Evolutionary conservation across 2,888 invertebrate genomes (phyloP).

Genomic region (Mechanitis mazaeus): DNA sequence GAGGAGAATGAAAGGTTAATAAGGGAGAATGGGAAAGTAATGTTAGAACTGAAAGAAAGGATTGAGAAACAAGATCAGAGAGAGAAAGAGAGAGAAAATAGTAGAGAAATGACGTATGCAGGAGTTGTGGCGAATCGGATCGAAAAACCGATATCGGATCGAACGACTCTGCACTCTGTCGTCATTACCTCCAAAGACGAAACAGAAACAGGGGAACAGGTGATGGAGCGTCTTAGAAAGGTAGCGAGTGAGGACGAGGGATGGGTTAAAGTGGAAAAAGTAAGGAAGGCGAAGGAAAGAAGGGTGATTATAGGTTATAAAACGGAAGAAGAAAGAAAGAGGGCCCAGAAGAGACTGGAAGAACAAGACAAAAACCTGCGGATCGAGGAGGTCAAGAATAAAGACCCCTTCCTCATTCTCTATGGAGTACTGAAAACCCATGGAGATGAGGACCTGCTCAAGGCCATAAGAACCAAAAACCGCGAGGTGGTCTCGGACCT

Average conservation of each 20-base stretch:
- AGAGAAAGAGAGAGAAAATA: no score
- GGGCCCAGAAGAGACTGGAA: conserved; percentile 13
- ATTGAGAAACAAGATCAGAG: no score
- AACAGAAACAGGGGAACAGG: conserved; percentile 15
- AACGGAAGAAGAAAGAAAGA: conserved; percentile 14
- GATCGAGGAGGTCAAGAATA: conserved; percentile 17
- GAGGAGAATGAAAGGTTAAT: no score
- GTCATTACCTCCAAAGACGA: conserved; percentile 16
- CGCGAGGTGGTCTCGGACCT: conserved; percentile 3
- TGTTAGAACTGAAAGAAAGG: no score
- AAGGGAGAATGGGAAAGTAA: no score
- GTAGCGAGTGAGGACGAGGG: conserved; percentile 17
- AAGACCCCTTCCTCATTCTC: conserved; percentile 17
- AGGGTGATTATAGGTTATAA: conserved; percentile 21
- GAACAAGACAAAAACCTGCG: conserved; percentile 4
- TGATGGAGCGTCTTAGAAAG: conserved; percentile 13
- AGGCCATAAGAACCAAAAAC: conserved; percentile 14
- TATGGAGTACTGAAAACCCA: conserved; percentile 6
- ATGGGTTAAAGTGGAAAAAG: conserved; percentile 12
- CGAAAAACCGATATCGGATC: no score
- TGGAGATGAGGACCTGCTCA: conserved; percentile 13
- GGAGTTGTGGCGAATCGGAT: no score
- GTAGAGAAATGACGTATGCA: no score
- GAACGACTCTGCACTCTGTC: no score
- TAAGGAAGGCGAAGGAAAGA: conserved; percentile 21